Conservation (phyloP, 2,888 invertebrate genomes). For the Troides oblongomaculatus region DNA sequence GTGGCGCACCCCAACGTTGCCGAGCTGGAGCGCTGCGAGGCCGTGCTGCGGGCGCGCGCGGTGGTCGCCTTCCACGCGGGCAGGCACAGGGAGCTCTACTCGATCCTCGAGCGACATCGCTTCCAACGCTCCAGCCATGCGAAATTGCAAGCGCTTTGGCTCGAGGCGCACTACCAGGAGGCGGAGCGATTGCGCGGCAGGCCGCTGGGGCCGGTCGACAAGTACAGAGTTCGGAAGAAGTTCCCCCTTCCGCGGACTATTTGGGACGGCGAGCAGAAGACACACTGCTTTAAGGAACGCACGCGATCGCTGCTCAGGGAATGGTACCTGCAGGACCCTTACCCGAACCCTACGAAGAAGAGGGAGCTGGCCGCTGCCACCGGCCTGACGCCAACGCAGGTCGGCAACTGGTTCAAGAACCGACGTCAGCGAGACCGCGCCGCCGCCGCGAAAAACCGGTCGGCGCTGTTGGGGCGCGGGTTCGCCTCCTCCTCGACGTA, state of each 20-base stretch:
- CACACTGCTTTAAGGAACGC: conserved; percentile 99
- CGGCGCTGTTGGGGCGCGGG: conserved; percentile 77
- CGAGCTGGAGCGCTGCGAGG: conserved; percentile 97
- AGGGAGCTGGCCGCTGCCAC: conserved; percentile 97
- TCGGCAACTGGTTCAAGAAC: conserved; percentile 99
- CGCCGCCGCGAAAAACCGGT: conserved; percentile 98
- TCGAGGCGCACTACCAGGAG: conserved; percentile 99
- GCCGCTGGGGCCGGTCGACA: conserved; percentile 90
- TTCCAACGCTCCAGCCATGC: conserved; percentile 97
- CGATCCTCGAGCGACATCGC: conserved; percentile 95
- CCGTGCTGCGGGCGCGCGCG: conserved; percentile 98
- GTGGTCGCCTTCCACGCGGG: conserved; percentile 98
- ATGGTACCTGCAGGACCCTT: conserved; percentile 99
- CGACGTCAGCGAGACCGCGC: conserved; percentile 97
- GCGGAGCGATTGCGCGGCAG: conserved; percentile 96
- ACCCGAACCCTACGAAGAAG: conserved; percentile 98
- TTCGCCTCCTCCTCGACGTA: conserved; percentile 76
- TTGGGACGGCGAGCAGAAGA: conserved; percentile 99
- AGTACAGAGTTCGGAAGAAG: conserved; percentile 95
- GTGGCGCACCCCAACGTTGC: conserved; percentile 98
- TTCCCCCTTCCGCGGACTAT: conserved; percentile 98
- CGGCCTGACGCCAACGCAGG: conserved; percentile 96
- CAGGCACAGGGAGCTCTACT: conserved; percentile 97
- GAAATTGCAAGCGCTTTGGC: conserved; percentile 96
- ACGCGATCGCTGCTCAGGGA: conserved; percentile 96